These are phyloP conservation scores for Montipora capricornis DNA, from an alignment of 64 coral and sea anemone genomes.

Conservation along the genomic window DNA sequence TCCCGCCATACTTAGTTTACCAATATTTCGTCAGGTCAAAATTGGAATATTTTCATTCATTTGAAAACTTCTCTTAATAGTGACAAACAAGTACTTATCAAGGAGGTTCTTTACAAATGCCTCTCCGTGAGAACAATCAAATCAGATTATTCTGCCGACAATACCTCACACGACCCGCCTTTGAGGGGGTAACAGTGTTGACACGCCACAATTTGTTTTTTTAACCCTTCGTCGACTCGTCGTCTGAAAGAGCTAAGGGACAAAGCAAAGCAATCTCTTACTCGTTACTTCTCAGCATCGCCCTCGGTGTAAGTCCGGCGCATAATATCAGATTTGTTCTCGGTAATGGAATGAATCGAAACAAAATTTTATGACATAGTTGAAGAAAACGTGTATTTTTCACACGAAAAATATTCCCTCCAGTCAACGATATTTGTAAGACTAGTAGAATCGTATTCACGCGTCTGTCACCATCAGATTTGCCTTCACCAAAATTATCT, in stretches of 20 bases:
- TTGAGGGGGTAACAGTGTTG: not conserved
- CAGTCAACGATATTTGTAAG: too few species aligned
- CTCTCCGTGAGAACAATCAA: not conserved
- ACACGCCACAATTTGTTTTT: not conserved
- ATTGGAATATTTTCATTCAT: not conserved
- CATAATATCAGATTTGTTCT: too few species aligned
- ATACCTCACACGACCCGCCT: not conserved
- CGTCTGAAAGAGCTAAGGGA: not conserved
- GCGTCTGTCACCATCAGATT: too few species aligned
- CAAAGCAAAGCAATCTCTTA: not conserved
- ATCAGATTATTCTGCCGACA: not conserved
- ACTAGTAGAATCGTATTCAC: too few species aligned
- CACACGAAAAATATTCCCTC: too few species aligned
- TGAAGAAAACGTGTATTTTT: too few species aligned
- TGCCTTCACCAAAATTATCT: too few species aligned
- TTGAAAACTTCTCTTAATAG: not conserved
- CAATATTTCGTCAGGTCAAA: too few species aligned
- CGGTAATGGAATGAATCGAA: too few species aligned
- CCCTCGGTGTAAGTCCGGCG: too few species aligned
- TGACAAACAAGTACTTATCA: not conserved
- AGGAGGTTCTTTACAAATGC: not conserved
- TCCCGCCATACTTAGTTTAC: too few species aligned
- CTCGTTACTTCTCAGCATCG: not conserved
- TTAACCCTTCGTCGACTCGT: not conserved
- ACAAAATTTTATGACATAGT: too few species aligned